A percentile compares a stretch with the other conserved stretches of the same genome.
phyloP scores from a whole-genome alignment of 2,797 vertebrate genomes.

The Taenioides sp. region DNA sequence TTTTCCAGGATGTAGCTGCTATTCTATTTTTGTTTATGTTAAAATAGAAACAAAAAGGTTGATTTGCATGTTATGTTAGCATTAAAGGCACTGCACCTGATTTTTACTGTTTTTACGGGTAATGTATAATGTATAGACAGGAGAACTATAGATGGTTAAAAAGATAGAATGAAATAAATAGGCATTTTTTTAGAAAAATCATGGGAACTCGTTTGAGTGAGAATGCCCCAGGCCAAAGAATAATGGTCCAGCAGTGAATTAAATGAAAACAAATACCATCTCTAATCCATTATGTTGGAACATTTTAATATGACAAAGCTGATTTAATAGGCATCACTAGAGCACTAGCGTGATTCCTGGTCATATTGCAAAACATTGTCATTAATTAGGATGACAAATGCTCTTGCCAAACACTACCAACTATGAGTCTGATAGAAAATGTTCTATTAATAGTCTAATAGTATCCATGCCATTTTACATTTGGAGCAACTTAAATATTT shows the following conservation, averaged over 20 bases:
- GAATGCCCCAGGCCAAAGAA: constrained; percentile 1
- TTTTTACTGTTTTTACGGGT: too few relatives aligned
- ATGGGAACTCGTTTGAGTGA: neutral
- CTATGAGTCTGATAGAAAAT: too few relatives aligned
- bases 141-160: neutral
- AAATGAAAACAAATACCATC: neutral
- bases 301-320: neutral
- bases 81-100: too few relatives aligned
- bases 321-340: neutral
- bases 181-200: neutral
- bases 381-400: too few relatives aligned
- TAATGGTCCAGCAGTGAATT: neutral
- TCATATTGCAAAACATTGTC: neutral
- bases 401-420: too few relatives aligned
- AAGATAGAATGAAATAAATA: neutral
- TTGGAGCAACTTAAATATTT: too few relatives aligned
- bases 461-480: too few relatives aligned
- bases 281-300: neutral
- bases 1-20: constrained; percentile 38
- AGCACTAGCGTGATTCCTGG: neutral
- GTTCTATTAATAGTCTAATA: too few relatives aligned
- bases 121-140: neutral
- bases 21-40: neutral
- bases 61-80: neutral
- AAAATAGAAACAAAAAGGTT: neutral